phyloP scores from a whole-genome alignment of 2,113 vertebrate genomes.

The Mustela nigripes region DNA sequence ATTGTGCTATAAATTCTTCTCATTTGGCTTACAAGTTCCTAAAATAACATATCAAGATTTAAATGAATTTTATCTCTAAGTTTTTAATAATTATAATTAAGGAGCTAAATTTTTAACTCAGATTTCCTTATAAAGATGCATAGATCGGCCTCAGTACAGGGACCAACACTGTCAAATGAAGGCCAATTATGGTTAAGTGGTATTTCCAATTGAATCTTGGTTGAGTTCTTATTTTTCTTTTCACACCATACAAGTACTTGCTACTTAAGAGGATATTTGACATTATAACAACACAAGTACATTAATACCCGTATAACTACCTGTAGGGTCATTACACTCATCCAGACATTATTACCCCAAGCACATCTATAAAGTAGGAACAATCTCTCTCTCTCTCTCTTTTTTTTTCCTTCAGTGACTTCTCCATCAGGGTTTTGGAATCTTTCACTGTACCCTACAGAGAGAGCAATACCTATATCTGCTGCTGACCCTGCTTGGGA shows the following conservation, averaged over 20 bases:
- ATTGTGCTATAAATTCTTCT: slow-evolving; percentile 4
- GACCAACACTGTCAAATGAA: not conserved
- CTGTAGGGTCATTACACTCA: not conserved
- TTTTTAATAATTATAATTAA: slow-evolving; percentile 44
- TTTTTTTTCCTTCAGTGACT: not conserved
- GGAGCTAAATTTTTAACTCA: not conserved
- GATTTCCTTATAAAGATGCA: not conserved
- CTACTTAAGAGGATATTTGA: not conserved
- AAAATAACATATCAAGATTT: slow-evolving; percentile 50
- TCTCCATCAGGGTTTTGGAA: not conserved
- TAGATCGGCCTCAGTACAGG: not conserved
- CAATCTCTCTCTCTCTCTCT: not conserved
- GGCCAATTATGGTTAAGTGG: not conserved
- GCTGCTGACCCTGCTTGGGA: not conserved
- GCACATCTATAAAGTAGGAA: not conserved
- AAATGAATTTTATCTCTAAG: not conserved
- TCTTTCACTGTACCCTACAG: not conserved
- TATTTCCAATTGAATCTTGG: not conserved
- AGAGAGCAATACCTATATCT: not conserved
- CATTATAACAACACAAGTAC: not conserved
- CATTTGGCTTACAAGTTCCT: not conserved
- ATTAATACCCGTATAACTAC: not conserved
- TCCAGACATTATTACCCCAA: not conserved
- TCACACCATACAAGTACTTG: not conserved
- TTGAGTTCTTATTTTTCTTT: not conserved